Evolutionary conservation across 1,140 invertebrate genomes (phyloP), one percentile per base, ranked within the genome.

Genomic region (Drosophila pachea): DNA sequence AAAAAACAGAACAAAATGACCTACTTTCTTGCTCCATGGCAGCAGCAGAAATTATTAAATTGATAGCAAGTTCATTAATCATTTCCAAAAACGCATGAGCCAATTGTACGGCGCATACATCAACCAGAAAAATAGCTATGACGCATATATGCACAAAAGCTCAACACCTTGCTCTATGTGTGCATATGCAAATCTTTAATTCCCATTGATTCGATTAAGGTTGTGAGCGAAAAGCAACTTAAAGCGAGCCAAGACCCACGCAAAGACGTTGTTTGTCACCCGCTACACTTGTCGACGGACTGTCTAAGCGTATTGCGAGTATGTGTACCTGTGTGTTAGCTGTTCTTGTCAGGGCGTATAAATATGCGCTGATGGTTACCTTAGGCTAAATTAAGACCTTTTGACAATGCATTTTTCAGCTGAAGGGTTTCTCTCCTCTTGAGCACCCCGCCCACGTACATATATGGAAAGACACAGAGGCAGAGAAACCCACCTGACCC

Each of bases 101-200:
- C 78, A 83, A 83, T 84, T 83, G 76, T 63, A 79, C 33, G 59
- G 42, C 48, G 73, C 76, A 84, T 84, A 72, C 69, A 78, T 83
- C 79, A 84, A 76, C 56, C 48, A 50, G 50, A 49, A 68, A 61
- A 40, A 50, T 66, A 64, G 33, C 68, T 59, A 68, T 72, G 73
- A 48, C 16, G 50, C 36, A 32, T 7, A 45, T 2, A 56, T 5
- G 56, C 14, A 63, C 9, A 43, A 4, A 54, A 22, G 22, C 22
- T 22, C 1, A 22, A 22, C 22, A 22, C 22, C 3, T 22, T 22
- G 22, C 22, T 22, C 3, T 22, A 3, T 22, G 22, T 22, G 22
- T 9, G 14, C 7, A 36, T 36, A 7, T 9, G 33, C 31, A 36
- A 11, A 48, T 40, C 48, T 31, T 38, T n/a, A 31, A 43, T 61